phyloP scores from a whole-genome alignment of 2,888 invertebrate species.

The Ophion ventricosus region DNA sequence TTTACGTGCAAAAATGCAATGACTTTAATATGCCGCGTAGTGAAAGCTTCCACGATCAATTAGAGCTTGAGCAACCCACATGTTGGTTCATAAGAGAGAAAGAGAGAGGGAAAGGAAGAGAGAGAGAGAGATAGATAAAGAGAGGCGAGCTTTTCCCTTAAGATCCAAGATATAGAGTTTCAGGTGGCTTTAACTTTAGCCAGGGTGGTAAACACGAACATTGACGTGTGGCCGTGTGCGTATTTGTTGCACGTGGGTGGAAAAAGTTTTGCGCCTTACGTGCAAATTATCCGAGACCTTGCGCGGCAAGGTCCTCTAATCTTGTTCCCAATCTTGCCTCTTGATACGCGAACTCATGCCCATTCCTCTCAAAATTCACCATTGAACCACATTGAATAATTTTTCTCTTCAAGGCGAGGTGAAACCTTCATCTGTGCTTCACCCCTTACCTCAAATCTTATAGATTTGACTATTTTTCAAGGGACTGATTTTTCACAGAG shows the following conservation, averaged over 20 bases:
- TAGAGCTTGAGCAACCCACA: slow-evolving; percentile 10
- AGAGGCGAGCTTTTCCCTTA: slow-evolving; percentile 16
- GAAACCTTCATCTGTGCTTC: no score
- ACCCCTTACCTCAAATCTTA: no score
- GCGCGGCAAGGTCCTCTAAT: slow-evolving; percentile 74
- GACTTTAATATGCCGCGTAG: slow-evolving; percentile 45
- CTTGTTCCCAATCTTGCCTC: slow-evolving; percentile 65
- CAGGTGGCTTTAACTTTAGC: slow-evolving; percentile 31
- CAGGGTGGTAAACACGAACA: slow-evolving; percentile 12
- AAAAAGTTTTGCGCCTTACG: slow-evolving; percentile 68
- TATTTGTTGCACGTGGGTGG: slow-evolving; percentile 44
- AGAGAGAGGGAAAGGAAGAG: neutral
- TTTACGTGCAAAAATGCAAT: slow-evolving; percentile 61
- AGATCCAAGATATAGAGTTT: slow-evolving; percentile 56
- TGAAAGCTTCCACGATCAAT: slow-evolving; percentile 59
- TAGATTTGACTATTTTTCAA: no score
- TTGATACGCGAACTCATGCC: slow-evolving; percentile 54
- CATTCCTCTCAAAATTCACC: slow-evolving; percentile 32
- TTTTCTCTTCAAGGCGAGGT: neutral
- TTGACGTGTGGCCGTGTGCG: neutral
- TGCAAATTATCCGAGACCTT: slow-evolving; percentile 75
- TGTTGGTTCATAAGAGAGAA: neutral
- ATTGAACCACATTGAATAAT: slow-evolving; percentile 24
- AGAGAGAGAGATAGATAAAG: slow-evolving; percentile 2
- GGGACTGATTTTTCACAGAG: no score